Base-by-base conservation (phyloP, 2,888 invertebrate species). In the Idaea aversata region DNA sequence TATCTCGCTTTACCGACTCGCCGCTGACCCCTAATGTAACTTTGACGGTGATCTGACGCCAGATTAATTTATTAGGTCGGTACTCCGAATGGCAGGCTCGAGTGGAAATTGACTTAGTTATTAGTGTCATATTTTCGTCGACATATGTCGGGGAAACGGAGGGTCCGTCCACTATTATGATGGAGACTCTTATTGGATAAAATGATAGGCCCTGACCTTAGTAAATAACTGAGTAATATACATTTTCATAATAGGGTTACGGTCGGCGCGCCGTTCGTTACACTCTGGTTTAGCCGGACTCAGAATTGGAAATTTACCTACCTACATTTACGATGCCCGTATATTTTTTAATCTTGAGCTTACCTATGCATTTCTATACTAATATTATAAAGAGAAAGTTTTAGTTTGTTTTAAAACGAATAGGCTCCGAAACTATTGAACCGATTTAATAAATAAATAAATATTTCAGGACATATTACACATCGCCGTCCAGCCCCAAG, bases 41-140 rank as follows among this genome's bases (percentile, higher is more conserved):
- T 84, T 77, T 86, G 88, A 88, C 88, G 85, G 80, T 85, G 83
- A 89, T 89, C 88, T 80, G 86, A 87, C 86, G 81, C 80, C 79
- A 82, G 86, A 90, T 90, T 88, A 90, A 88, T 89, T 88, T 88
- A 88, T 85, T 88, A 86, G 85, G 78, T 77, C 72, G 71, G 70
- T 72, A 72, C 70, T 3, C 72, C 74, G 70, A 73, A 77, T 76
- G 76, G 74, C 75, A 80, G 77, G 72, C 79, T 81, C 76, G 72
- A 80, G 78, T 83, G 73, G 81, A 85, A 83, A 85, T 84, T 86
- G 81, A 85, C 83, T 84, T 83, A 82, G 85, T 82, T 85, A 85
- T 86, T 85, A 85, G 81, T 82, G 84, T 86, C 84, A 85, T 85
- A 86, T 85, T 86, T 85, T 83, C 83, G 78, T 75, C 77, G 74